Evolutionary conservation across 2,113 vertebrate genomes (phyloP), one percentile per base, ranked within the genome.

Genomic region (Nothobranchius kuhntae): DNA sequence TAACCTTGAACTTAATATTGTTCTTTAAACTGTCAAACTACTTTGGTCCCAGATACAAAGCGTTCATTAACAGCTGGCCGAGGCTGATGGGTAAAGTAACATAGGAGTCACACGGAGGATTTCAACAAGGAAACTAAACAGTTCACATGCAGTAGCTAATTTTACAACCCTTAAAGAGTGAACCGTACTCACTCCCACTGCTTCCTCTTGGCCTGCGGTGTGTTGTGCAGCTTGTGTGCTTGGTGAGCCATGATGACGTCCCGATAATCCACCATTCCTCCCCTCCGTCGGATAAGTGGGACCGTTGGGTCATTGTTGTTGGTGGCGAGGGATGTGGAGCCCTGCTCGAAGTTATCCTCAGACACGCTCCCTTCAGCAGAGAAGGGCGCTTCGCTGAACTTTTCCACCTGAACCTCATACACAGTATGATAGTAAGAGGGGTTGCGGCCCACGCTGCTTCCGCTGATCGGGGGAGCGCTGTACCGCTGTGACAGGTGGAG

Each of bases 151-250:
- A 40, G 38, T 40, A 40, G 36, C 4, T 4, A 2, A 9, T 44
- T 12, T 61, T 13, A 26, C 14, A 35, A 56, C 15, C 9, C 46
- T 21, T 40, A 54, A 9, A 53, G 55, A 38, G 7, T 24, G 15
- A 69, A 13, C 2, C 54, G 35, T 92, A 96, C 95, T 96, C 80
- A 96, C 95, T 96, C 95, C 94, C 95, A 96, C n/a, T 94, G 92
- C 59, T 94, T 96, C 75, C 95, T 91, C 57, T 80, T 80, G 71
- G 95, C 95, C 90, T 94, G 93, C 0, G 95, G 94, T 0, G 94
- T 96, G 90, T 93, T 95, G 83, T 93, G 94, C 75, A 89, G 76
- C 80, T 96, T 96, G 86, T 96, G 94, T 0, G 93, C 92, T 87
- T 95, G 94, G 82, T 96, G 95, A 2, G 95, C 95, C 84, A 92